phyloP scores from a whole-genome alignment of 2,113 vertebrate genomes.

The Corythornis vintsioides region DNA sequence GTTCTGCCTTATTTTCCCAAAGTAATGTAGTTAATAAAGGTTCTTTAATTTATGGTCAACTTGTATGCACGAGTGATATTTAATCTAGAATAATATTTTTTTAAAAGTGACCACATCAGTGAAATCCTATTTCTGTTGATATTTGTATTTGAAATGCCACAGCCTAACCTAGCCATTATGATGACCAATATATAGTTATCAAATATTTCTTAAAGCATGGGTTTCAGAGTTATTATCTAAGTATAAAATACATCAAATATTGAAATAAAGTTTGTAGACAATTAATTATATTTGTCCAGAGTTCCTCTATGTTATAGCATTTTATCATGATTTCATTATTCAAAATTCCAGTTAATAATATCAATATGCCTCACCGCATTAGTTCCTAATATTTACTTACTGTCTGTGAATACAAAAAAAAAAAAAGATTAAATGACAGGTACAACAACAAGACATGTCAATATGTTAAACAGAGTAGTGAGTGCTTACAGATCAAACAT shows the following conservation, averaged over 20 bases:
- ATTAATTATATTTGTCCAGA: slow-evolving; percentile 31
- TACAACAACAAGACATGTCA: background rate
- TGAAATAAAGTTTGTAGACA: background rate
- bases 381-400: slow-evolving; percentile 50
- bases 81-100: background rate
- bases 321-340: slow-evolving; percentile 36
- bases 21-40: background rate
- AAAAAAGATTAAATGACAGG: slow-evolving; percentile 54
- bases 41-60: background rate
- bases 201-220: background rate
- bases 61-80: background rate
- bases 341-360: slow-evolving; percentile 52
- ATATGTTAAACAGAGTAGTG: slow-evolving; percentile 25
- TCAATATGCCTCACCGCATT: slow-evolving; percentile 25
- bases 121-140: background rate
- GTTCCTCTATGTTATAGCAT: background rate
- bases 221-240: background rate
- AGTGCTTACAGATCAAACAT: background rate
- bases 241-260: background rate
- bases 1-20: background rate
- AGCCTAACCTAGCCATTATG: background rate
- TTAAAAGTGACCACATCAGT: background rate
- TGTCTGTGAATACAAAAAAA: slow-evolving; percentile 40
- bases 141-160: background rate
- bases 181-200: background rate